Base-by-base conservation (phyloP, 2,797 vertebrate genomes). In the Pteropus rufus region DNA sequence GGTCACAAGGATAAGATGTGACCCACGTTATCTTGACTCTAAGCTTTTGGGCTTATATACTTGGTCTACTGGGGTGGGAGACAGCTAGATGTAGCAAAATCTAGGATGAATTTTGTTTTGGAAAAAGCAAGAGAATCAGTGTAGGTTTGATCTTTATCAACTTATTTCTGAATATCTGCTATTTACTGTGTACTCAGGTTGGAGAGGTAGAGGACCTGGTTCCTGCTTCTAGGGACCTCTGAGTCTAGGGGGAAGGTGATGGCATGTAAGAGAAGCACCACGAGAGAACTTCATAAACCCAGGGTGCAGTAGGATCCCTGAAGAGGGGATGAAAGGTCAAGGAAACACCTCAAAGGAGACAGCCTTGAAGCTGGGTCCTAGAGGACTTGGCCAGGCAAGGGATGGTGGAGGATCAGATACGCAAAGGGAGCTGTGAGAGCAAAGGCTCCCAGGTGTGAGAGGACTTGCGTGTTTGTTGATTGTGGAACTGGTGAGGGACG, bases 41-140 rank as follows among this genome's bases (percentile, higher is more conserved):
- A 23, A 21, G 60, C 60, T 79, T 72, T 64, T 12, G 34, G 41
- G 46, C 18, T 34, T 21, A 29, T 54, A 6, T 41, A 58, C 21
- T 82, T 73, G 16, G 39, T 73, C 34, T 62, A 2, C 65, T 39
- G 56, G 85, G 21, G 36, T 87, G 80, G 60, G 44, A 60, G 82
- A 39, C 29, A 60, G 54, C 86, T 54, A 52, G 64, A 80, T 80
- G 83, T 67, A 95, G 36, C 85, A 70, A 58, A 80, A 41, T 64
- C 64, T 80, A 34, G 31, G 31, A 46, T 75, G 34, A 18, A 88
- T 91, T 84, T 95, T 79, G 36, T 93, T 94, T 86, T n/a, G 70
- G 62, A 95, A 62, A 60, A 86, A 83, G 18, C 77, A 77, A 60
- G 46, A 76, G 76, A 69, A 39, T 92, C 29, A 44, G 39, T 26